phyloP scores from a whole-genome alignment of 1,140 invertebrate genomes.

The Thalassaphorura encarpata region DNA sequence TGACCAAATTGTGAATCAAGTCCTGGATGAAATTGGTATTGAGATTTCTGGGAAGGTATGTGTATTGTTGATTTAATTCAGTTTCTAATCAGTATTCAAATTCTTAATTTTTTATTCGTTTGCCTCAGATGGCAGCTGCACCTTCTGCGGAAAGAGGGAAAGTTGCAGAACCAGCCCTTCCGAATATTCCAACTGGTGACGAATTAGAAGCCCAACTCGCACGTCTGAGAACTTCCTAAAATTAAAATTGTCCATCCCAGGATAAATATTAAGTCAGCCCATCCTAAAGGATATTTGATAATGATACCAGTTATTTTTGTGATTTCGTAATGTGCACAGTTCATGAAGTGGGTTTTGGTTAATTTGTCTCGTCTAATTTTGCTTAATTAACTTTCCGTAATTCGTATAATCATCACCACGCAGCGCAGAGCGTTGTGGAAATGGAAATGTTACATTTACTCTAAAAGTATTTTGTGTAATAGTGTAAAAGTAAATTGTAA shows the following conservation, averaged over 20 bases:
- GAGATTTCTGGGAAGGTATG: slow-evolving; percentile 77
- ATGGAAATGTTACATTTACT: no score
- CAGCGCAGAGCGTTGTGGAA: no score
- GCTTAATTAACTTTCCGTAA: no score
- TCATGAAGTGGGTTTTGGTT: no score
- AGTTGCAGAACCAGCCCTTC: slow-evolving; percentile 45
- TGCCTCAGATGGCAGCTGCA: slow-evolving; percentile 43
- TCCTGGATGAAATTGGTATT: slow-evolving; percentile 92
- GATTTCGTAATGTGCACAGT: no score
- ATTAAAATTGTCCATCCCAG: not conserved
- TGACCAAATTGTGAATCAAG: slow-evolving; percentile 72
- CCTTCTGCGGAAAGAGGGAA: slow-evolving; percentile 50
- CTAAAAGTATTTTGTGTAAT: no score
- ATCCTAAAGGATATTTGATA: no score
- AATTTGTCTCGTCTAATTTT: no score
- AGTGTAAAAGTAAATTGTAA: no score
- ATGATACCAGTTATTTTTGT: no score
- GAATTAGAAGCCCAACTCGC: slow-evolving; percentile 66
- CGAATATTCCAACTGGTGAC: slow-evolving; percentile 47
- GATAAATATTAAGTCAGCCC: not conserved
- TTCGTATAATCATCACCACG: no score
- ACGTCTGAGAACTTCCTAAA: slow-evolving; percentile 44
- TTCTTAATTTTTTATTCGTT: slow-evolving; percentile 10
- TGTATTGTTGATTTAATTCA: not conserved
- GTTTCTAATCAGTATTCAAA: not conserved